Base-by-base conservation (phyloP, 2,113 vertebrate species). In the Lynx canadensis region DNA sequence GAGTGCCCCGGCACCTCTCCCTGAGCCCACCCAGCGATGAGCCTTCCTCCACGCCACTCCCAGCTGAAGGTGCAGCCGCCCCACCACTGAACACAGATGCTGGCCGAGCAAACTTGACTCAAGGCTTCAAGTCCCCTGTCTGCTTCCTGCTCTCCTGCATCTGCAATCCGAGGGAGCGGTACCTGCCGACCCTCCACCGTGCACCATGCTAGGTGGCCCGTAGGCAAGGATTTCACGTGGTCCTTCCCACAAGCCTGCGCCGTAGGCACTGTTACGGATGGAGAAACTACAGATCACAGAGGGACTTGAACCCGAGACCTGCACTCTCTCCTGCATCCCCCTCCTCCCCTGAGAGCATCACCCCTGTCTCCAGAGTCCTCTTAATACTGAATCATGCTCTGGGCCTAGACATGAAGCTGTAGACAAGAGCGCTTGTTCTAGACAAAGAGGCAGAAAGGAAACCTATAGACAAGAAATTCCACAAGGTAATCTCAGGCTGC, bases 191-290 rank as follows among this genome's bases (percentile, higher is more conserved):
- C 15, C 52, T 48, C 7, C 14, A 1, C 23, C 63, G 4, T 4
- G 15, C 23, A 1, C 7, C 2, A 5, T 15, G 31, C 68, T 18
- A 5, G 23, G 38, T 4, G 14, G 12, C 14, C 15, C 18, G 7
- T 19, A 63, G 63, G 52, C 7, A 1, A 14, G 29, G 38, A 48
- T 21, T 7, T 23, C 52, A 7, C 1, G 7, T 4, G 3, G 41
- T 83, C 80, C 52, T 10, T 21, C 38, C 50, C 2, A 25, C 23
- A 63, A 31, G 38, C 11, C 33, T 33, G 25, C 4, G 0, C 15
- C 29, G 52, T n/a, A 29, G 69, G 10, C 36, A 27, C 10, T 8
- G 1, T 21, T 52, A 15, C 48, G 1, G 73, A 21, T 15, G 21
- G 60, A 69, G 73, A 79, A 14, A n/a, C 63, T 11, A 1, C 29